Base-by-base conservation (phyloP, 2,888 invertebrate species). In the Urechis unicinctus region DNA sequence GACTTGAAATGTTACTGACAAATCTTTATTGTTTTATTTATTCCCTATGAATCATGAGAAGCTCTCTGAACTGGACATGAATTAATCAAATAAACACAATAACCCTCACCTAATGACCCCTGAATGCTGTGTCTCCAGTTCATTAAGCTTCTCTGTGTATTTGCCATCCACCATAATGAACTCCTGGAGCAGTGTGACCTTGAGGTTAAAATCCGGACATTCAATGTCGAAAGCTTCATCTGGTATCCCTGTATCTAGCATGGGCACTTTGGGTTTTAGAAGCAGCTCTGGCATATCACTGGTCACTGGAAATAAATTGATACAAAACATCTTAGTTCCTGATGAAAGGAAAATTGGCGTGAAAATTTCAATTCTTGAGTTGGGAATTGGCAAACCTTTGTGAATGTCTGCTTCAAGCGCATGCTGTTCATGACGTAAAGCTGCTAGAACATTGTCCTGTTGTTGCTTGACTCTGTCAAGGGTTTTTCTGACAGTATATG, bases 161-260 rank as follows among this genome's bases (percentile, higher is more conserved):
- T 68, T 70, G 30, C 70, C 68, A 63, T 77, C 77, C 28, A 77
- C 62, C 13, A 71, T 52, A 17, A 75, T 65, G 60, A 77, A 77
- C 58, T 77, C 74, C 42, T 74, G 68, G 28, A 77, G 61, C 0
- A 76, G 66, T 4, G 67, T 63, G 9, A 68, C 65, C 61, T 76
- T 77, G 22, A 77, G 64, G 22, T 66, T 65, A 52, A 61, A 55
- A 54, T 75, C 70, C 25, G 72, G 71, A 59, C 75, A 77, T 22
- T 71, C 69, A n/a, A 74, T 57, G 36, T 72, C 68, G 53, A 71
- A 69, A 9, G 75, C 75, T 56, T 74, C 74, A 26, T 66, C 65
- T 5, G 77, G 77, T 44, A 77, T 75, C 17, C 75, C 75, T n/a
- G 63, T 63, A 29, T 59, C 48, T 9, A 59, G 36, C 5, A n/a